phyloP scores from a whole-genome alignment of 1,140 invertebrate species.

The Zaprionus davidi region DNA sequence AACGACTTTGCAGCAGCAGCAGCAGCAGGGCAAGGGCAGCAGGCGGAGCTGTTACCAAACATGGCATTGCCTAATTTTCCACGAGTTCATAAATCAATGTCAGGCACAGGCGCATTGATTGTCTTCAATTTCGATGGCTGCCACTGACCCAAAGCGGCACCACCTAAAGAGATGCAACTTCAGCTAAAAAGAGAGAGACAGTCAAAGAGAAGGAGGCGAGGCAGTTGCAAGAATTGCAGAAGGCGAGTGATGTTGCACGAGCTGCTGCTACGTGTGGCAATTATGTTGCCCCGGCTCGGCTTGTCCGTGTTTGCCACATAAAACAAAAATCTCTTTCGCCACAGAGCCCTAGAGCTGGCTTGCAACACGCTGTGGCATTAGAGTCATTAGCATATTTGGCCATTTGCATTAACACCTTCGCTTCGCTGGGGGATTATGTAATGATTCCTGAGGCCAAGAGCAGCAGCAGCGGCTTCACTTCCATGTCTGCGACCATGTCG shows the following conservation, averaged over 20 bases:
- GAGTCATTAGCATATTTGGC: constrained; percentile 82
- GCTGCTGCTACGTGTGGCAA: constrained; percentile 44
- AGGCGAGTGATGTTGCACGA: constrained; percentile 26
- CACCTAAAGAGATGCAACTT: constrained; percentile 35
- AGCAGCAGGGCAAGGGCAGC: background rate
- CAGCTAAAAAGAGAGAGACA: background rate
- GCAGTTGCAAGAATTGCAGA: background rate
- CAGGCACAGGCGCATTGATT: constrained; percentile 67
- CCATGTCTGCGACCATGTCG: constrained; percentile 45
- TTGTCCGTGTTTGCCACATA: constrained; percentile 36
- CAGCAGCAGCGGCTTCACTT: background rate
- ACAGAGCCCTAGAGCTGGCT: constrained; percentile 18
- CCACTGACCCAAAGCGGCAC: constrained; percentile 56
- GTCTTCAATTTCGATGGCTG: constrained; percentile 67
- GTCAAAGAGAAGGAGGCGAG: background rate
- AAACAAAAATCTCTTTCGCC: constrained; percentile 32
- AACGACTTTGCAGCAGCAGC: constrained; percentile 30
- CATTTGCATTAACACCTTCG: constrained; percentile 83
- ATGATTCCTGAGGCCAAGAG: constrained; percentile 29
- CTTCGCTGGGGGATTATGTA: constrained; percentile 76
- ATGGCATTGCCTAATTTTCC: constrained; percentile 80
- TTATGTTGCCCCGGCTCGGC: constrained; percentile 35
- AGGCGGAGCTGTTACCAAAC: constrained; percentile 61
- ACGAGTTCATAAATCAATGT: constrained; percentile 82
- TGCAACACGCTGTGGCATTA: constrained; percentile 41